phyloP scores from a whole-genome alignment of 2,113 vertebrate species.

The Melozone crissalis region DNA sequence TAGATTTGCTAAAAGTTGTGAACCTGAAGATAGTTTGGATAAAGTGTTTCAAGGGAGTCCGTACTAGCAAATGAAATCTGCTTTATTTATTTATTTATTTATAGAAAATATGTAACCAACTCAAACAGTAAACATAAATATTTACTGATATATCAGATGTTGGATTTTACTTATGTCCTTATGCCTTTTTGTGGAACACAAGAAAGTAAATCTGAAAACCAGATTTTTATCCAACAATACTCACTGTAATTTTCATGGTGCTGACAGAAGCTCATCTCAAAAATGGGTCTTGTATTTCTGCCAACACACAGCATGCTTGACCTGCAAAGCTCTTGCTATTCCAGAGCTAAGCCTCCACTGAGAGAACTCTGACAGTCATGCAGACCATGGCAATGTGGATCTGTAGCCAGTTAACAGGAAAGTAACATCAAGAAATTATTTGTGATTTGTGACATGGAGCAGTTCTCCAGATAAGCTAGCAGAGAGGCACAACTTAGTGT shows the following conservation, averaged over 20 bases:
- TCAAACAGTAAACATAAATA: neutral
- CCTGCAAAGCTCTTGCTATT: slow-evolving; percentile 41
- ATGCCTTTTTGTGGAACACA: neutral
- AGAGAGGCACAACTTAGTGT: neutral
- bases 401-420: neutral
- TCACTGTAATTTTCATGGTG: neutral
- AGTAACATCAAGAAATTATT: neutral
- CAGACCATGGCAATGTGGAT: neutral
- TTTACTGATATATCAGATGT: neutral
- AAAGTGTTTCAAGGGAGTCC: neutral
- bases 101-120: neutral
- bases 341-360: neutral
- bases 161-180: neutral
- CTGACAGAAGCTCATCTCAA: slow-evolving; percentile 17
- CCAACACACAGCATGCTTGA: slow-evolving; percentile 36
- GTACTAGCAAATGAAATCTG: neutral
- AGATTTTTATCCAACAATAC: neutral
- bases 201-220: neutral
- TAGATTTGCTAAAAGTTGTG: neutral
- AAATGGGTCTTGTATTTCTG: slow-evolving; percentile 33
- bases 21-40: neutral
- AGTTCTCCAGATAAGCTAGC: neutral
- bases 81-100: neutral
- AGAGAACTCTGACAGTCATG: neutral
- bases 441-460: neutral